Percentiles rank a stretch among this genome's conserved stretches.
These are phyloP conservation scores for Rynchops niger DNA, from an alignment of 2,113 vertebrate genomes.

Conservation along the genomic window DNA sequence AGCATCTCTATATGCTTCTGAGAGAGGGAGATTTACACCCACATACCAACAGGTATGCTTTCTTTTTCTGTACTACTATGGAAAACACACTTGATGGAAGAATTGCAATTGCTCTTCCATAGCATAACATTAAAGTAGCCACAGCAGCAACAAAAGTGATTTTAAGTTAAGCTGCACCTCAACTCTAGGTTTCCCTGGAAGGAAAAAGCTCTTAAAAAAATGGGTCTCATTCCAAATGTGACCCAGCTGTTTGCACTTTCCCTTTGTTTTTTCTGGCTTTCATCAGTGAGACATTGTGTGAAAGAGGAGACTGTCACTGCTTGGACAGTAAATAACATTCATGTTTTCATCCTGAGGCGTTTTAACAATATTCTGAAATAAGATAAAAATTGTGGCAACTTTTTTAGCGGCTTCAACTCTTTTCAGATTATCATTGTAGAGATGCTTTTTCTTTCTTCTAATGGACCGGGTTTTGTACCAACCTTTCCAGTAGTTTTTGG, in stretches of 20 bases:
- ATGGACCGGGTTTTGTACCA: not conserved
- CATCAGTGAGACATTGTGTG: not conserved
- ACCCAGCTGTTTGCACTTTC: not conserved
- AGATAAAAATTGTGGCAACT: not conserved
- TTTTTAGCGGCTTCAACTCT: not conserved
- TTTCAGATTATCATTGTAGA: not conserved
- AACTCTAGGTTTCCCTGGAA: not conserved
- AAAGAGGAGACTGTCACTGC: not conserved
- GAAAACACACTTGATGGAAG: not conserved
- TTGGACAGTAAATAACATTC: not conserved
- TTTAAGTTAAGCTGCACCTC: not conserved
- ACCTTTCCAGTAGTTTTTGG: not conserved
- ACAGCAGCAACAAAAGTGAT: not conserved
- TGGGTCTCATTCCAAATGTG: not conserved
- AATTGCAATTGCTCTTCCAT: not conserved
- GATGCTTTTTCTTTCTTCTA: not conserved
- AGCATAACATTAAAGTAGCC: not conserved
- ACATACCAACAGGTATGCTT: not conserved
- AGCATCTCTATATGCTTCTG: not conserved
- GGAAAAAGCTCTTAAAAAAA: not conserved
- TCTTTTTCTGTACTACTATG: conserved; percentile 29
- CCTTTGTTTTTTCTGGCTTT: not conserved
- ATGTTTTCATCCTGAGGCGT: not conserved
- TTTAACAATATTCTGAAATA: not conserved
- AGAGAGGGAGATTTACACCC: conserved; percentile 8